Percentiles rank a stretch among this genome's conserved stretches.
These are phyloP conservation scores for Sogatella furcifera DNA, from an alignment of 1,140 invertebrate species.

Conservation along the genomic window DNA sequence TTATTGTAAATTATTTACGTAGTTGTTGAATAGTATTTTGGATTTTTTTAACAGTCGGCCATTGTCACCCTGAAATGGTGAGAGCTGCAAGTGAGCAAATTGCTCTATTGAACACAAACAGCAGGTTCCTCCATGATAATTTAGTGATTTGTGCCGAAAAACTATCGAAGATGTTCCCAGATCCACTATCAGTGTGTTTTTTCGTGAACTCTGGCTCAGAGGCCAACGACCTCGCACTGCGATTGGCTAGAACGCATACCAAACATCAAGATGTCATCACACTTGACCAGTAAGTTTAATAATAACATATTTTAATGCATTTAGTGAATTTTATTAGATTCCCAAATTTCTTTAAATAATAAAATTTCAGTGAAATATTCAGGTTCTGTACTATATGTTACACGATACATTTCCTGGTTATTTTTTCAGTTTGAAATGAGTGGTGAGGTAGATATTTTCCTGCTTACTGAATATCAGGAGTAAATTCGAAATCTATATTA, in stretches of 20 bases:
- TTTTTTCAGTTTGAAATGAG: too few relatives aligned
- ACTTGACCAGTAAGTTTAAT: slow-evolving; percentile 80
- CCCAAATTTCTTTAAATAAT: too few relatives aligned
- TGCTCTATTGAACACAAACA: slow-evolving; percentile 83
- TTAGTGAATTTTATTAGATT: too few relatives aligned
- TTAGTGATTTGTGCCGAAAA: slow-evolving; percentile 82
- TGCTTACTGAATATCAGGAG: too few relatives aligned
- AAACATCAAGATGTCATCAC: slow-evolving; percentile 81
- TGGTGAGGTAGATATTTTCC: too few relatives aligned
- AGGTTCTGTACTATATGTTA: too few relatives aligned
- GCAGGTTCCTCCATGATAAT: slow-evolving; percentile 91
- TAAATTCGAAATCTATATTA: too few relatives aligned
- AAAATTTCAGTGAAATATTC: too few relatives aligned
- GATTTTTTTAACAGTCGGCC: slow-evolving; percentile 73
- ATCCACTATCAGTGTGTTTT: slow-evolving; percentile 81
- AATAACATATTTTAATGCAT: too few relatives aligned
- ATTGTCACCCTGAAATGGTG: slow-evolving; percentile 91
- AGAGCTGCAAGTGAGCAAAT: slow-evolving; percentile 81
- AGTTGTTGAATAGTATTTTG: background rate
- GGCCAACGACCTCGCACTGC: slow-evolving; percentile 93
- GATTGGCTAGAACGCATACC: slow-evolving; percentile 81
- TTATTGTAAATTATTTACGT: too few relatives aligned
- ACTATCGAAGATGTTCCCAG: slow-evolving; percentile 69
- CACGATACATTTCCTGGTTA: too few relatives aligned
- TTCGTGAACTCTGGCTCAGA: slow-evolving; percentile 99